Evolutionary conservation across 2,113 vertebrate species (phyloP).

Genomic region (Ornithorhynchus anatinus): DNA sequence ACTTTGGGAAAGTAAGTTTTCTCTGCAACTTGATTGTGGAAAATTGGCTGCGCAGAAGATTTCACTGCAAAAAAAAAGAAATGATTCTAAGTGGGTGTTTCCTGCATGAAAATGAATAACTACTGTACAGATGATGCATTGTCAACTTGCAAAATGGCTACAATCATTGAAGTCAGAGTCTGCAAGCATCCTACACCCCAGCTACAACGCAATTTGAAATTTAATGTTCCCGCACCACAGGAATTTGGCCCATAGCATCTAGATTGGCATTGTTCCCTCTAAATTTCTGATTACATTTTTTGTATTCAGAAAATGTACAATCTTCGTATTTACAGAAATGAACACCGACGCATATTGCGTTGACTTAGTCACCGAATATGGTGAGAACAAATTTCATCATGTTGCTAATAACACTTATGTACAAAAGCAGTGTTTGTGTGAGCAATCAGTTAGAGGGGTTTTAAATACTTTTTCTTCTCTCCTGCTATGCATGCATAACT

Average conservation of each 20-base stretch:
- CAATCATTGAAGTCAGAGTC: slow-evolving; percentile 46
- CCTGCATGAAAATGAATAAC: slow-evolving; percentile 39
- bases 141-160: slow-evolving; percentile 45
- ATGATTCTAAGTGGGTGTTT: slow-evolving; percentile 54
- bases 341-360: slow-evolving; percentile 1
- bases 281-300: slow-evolving; percentile 35
- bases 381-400: slow-evolving; percentile 1
- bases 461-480: background rate
- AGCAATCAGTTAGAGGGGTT: background rate
- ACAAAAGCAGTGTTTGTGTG: background rate
- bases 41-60: slow-evolving; percentile 44
- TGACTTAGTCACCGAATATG: background rate
- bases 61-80: slow-evolving; percentile 32
- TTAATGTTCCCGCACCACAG: slow-evolving; percentile 6
- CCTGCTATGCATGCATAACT: background rate
- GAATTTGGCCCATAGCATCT: slow-evolving; percentile 29
- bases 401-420: background rate
- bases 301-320: slow-evolving; percentile 32
- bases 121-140: slow-evolving; percentile 29
- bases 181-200: slow-evolving; percentile 8
- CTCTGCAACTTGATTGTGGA: slow-evolving; percentile 51
- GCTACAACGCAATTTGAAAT: slow-evolving; percentile 22
- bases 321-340: slow-evolving; percentile 32
- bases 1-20: slow-evolving; percentile 50
- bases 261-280: slow-evolving; percentile 8